Evolutionary conservation across 2,888 invertebrate species (phyloP), one percentile per base, ranked within the genome.

Genomic region (Pterostichus niger): DNA sequence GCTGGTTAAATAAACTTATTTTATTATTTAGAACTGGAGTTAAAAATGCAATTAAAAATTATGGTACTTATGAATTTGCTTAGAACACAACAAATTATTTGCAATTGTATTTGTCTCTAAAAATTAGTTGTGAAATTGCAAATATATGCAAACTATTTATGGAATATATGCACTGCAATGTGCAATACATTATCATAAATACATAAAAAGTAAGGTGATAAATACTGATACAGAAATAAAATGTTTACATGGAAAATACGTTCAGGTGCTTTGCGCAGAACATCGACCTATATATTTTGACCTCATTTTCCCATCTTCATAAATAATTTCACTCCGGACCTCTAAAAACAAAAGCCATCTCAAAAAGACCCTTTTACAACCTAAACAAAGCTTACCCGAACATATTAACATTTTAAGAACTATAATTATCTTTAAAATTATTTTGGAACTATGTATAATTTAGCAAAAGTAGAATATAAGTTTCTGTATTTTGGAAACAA

Each of bases 271-370:
- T 44, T 40, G 64, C 10, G 11, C 44, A 40, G 24, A 44, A 71
- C 68, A 44, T 71, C 68, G 68, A 71, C 68, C 68, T 71, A 71
- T 71, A 71, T 71, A 44, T 71, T 71, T 71, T 71, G 68, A 71
- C 68, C 68, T 44, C 68, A 71, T 46, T 64, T 44, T 17, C 17
- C 44, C 68, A 44, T 13, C 9, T 17, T 44, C 68, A 71, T 71
- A 71, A 71, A 71, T 71, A 24, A 71, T 71, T 71, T 71, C 40
- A 10, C 44, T 71, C 68, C 17, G 15, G 15, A 44, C 40, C 44
- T 56, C 17, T 10, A 17, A 71, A 71, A 71, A 44, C 68, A 44
- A 71, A 71, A 71, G 17, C 17, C 68, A 71, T 71, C 44, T 6
- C 68, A 15, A 15, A 35, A 64, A 54, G 10, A 31, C 4, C 59